These are phyloP conservation scores for Tachina fera DNA, from an alignment of 2,888 invertebrate genomes.

Conservation along the genomic window DNA sequence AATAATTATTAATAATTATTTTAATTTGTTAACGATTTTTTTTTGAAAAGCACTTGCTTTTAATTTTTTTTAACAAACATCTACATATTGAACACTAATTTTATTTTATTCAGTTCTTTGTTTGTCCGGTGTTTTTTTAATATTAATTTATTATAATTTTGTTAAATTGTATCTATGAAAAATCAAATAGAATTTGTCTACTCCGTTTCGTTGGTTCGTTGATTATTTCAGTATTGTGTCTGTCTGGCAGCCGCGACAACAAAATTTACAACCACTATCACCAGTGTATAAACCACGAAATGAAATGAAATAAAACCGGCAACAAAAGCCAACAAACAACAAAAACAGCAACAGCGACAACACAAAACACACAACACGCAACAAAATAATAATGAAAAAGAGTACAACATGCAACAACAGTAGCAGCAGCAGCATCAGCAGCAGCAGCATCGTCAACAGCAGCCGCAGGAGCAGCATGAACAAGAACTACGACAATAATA, in stretches of 20 bases:
- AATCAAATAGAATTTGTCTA: slow-evolving; percentile 40
- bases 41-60: too few species aligned
- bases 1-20: neutral
- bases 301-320: slow-evolving; percentile 72
- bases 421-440: slow-evolving; percentile 24
- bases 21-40: neutral
- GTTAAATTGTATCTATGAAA: slow-evolving; percentile 25
- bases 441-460: neutral
- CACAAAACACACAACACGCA: slow-evolving; percentile 25
- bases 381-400: slow-evolving; percentile 52
- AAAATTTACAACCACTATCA: slow-evolving; percentile 71
- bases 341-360: slow-evolving; percentile 42
- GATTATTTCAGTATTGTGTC: slow-evolving; percentile 44
- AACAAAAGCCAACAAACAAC: slow-evolving; percentile 68
- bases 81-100: neutral
- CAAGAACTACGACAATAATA: slow-evolving; percentile 35
- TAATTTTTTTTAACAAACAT: too few species aligned
- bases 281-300: slow-evolving; percentile 70
- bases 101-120: neutral
- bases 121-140: neutral
- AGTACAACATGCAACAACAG: slow-evolving; percentile 61
- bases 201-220: slow-evolving; percentile 36
- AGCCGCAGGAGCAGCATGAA: slow-evolving; percentile 25
- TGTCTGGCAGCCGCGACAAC: slow-evolving; percentile 66
- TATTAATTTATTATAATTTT: neutral